Evolutionary conservation across 2,113 vertebrate genomes (phyloP).

Genomic region (Apeltes quadracus): DNA sequence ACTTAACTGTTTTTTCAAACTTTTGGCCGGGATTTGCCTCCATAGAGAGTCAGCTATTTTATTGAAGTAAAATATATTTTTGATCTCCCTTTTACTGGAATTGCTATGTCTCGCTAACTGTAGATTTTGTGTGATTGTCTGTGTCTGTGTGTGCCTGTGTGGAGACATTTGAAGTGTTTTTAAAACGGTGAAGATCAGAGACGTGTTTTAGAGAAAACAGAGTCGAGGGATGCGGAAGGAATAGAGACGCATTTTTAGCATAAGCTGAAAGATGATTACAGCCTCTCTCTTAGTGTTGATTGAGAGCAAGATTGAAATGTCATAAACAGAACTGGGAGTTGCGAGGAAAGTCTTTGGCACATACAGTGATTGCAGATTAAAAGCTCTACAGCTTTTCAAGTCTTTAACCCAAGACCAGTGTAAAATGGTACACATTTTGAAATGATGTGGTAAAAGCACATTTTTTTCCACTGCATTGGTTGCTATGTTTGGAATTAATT

Average conservation of each 20-base stretch:
- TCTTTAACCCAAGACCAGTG: not conserved
- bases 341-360: slow-evolving; percentile 12
- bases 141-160: too few relatives aligned
- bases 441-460: not conserved
- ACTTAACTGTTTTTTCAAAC: too few relatives aligned
- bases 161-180: not conserved
- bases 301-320: slow-evolving; percentile 29
- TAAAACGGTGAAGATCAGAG: not conserved
- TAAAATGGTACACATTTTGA: not conserved
- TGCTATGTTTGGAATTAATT: not conserved
- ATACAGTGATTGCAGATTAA: slow-evolving; percentile 22
- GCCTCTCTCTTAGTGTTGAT: slow-evolving; percentile 16
- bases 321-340: slow-evolving; percentile 1
- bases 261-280: slow-evolving; percentile 15
- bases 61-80: too few relatives aligned
- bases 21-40: too few relatives aligned
- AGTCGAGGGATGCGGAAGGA: not conserved
- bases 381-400: not conserved
- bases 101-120: too few relatives aligned
- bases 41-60: too few relatives aligned
- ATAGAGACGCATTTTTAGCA: not conserved
- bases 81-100: too few relatives aligned
- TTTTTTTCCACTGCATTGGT: too few relatives aligned
- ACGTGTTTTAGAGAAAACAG: not conserved
- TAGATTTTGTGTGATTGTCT: too few relatives aligned